Conservation (phyloP, 1,140 invertebrate species). For the Drosophila eugracilis region DNA sequence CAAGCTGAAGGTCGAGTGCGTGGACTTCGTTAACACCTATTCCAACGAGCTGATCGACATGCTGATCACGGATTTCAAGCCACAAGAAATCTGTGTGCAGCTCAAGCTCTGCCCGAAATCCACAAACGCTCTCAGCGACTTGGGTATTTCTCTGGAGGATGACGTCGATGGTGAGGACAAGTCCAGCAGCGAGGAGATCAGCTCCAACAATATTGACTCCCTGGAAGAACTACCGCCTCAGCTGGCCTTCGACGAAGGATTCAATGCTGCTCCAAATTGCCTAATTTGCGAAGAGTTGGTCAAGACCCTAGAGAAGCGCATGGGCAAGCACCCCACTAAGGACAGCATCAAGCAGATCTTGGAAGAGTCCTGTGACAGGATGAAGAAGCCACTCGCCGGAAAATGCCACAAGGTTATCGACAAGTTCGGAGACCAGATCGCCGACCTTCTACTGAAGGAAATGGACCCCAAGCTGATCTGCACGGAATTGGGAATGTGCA, state of each 20-base stretch:
- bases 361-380: slow-evolving; percentile 63
- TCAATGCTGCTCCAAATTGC: slow-evolving; percentile 64
- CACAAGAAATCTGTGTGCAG: slow-evolving; percentile 91
- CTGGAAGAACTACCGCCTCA: slow-evolving; percentile 54
- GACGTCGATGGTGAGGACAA: slow-evolving; percentile 39
- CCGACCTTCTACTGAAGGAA: slow-evolving; percentile 68
- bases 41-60: slow-evolving; percentile 91
- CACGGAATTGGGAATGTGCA: slow-evolving; percentile 68
- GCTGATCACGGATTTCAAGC: slow-evolving; percentile 90
- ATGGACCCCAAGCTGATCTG: slow-evolving; percentile 83
- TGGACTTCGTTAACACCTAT: slow-evolving; percentile 91
- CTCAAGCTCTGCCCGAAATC: slow-evolving; percentile 89
- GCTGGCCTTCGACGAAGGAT: slow-evolving; percentile 73
- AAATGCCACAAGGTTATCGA: slow-evolving; percentile 78
- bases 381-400: slow-evolving; percentile 59
- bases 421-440: slow-evolving; percentile 75
- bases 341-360: slow-evolving; percentile 69
- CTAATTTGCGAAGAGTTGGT: slow-evolving; percentile 74
- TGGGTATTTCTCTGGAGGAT: slow-evolving; percentile 61
- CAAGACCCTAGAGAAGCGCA: slow-evolving; percentile 69
- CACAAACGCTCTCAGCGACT: slow-evolving; percentile 62
- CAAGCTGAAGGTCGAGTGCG: slow-evolving; percentile 88
- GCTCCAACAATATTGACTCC: slow-evolving; percentile 59
- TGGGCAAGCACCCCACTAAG: slow-evolving; percentile 61
- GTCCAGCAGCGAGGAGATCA: slow-evolving; percentile 59